Evolutionary conservation across 2,113 vertebrate genomes (phyloP).

Genomic region (Rutilus rutilus): DNA sequence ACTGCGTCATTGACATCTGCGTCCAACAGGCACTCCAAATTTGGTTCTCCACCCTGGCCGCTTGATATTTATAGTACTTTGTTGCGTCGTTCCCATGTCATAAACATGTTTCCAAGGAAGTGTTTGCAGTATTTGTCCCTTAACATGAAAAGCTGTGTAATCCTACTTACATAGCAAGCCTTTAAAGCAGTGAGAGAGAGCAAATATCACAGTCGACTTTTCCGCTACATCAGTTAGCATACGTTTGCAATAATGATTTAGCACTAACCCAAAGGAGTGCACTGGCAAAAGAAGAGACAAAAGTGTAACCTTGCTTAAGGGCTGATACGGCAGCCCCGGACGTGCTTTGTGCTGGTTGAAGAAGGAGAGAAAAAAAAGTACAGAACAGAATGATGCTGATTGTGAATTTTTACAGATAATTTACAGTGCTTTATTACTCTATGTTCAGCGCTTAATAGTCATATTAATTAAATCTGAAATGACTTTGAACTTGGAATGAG

Average conservation of each 20-base stretch:
- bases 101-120: not conserved
- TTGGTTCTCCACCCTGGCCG: not conserved
- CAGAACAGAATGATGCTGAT: constrained; percentile 10
- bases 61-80: constrained; percentile 3
- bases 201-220: not conserved
- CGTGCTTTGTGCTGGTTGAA: constrained; percentile 12
- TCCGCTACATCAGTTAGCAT: constrained; percentile 13
- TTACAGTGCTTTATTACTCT: constrained; percentile 59
- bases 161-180: not conserved
- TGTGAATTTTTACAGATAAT: constrained; percentile 77
- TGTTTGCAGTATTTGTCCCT: not conserved
- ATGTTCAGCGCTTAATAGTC: constrained; percentile 61
- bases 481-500: constrained; percentile 44
- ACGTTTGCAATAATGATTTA: constrained; percentile 16
- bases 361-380: not conserved
- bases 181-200: constrained; percentile 2
- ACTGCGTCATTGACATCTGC: constrained; percentile 42
- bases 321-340: not conserved
- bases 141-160: not conserved
- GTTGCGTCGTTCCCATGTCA: not conserved
- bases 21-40: not conserved
- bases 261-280: constrained; percentile 21
- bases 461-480: constrained; percentile 65
- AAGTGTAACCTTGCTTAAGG: constrained; percentile 13
- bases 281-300: constrained; percentile 25